Evolutionary conservation across 2,797 vertebrate genomes (phyloP).

Genomic region (Fundulus diaphanus): DNA sequence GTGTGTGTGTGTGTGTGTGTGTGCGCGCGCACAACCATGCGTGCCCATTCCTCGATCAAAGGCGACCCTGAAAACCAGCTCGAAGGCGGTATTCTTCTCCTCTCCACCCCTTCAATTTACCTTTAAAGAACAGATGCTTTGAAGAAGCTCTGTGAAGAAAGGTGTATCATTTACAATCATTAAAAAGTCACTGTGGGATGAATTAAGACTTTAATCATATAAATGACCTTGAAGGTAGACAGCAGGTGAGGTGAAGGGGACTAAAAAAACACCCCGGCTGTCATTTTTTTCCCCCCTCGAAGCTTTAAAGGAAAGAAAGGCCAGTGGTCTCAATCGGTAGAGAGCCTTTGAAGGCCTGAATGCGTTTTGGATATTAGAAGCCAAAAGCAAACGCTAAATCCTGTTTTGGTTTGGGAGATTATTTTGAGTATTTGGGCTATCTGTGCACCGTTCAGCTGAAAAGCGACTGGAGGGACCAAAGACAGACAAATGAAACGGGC

Average conservation of each 20-base stretch:
- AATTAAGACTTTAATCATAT: conserved; percentile 47
- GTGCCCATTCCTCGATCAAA: conserved; percentile 57
- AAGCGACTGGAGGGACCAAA: conserved; percentile 16
- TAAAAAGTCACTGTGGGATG: conserved; percentile 56
- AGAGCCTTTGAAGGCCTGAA: conserved; percentile 58
- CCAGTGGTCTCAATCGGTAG: conserved; percentile 57
- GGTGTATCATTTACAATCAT: conserved; percentile 59
- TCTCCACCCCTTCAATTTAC: conserved; percentile 33
- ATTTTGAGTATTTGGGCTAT: conserved; percentile 50
- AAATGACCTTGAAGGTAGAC: conserved; percentile 49
- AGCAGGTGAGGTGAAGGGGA: conserved; percentile 25
- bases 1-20: not conserved
- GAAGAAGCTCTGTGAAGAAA: conserved; percentile 42
- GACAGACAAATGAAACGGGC: conserved; percentile 46
- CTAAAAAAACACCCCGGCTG: not conserved
- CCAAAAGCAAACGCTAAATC: conserved; percentile 55
- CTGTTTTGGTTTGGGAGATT: conserved; percentile 54
- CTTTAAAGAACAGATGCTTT: conserved; percentile 57
- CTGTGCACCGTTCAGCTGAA: conserved; percentile 32
- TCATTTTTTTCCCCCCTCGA: conserved; percentile 32
- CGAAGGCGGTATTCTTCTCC: conserved; percentile 47
- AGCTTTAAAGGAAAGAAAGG: conserved; percentile 48
- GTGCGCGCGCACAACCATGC: not conserved
- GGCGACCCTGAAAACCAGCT: conserved; percentile 52
- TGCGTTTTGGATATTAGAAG: conserved; percentile 57